These are phyloP conservation scores for Leptinotarsa texana DNA, from an alignment of 1,140 invertebrate genomes.

Conservation along the genomic window DNA sequence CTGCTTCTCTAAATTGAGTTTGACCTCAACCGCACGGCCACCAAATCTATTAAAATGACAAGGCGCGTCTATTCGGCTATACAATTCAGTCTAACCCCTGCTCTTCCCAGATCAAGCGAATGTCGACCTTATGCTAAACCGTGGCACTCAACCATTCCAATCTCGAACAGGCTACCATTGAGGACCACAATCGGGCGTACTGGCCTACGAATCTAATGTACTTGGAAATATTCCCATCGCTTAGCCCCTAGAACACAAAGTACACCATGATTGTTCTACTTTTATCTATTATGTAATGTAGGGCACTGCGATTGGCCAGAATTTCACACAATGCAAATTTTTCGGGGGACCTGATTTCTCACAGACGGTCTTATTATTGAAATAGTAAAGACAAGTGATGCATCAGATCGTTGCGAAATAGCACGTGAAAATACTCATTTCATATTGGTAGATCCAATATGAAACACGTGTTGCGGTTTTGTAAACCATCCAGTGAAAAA, in stretches of 20 bases:
- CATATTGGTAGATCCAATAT: too few relatives aligned
- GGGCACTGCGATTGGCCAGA: neutral
- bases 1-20: neutral
- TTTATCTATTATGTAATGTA: neutral
- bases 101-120: neutral
- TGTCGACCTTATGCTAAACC: neutral
- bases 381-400: neutral
- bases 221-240: neutral
- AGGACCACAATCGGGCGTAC: neutral
- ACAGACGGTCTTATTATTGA: neutral
- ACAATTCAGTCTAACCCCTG: neutral
- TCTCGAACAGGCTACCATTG: neutral
- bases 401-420: too few relatives aligned
- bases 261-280: neutral
- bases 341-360: neutral
- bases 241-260: neutral
- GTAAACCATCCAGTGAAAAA: too few relatives aligned
- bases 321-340: neutral
- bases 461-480: too few relatives aligned
- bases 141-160: neutral
- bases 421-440: too few relatives aligned
- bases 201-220: neutral
- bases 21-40: neutral
- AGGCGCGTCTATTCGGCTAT: neutral
- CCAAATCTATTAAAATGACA: constrained; percentile 3